Conservation (phyloP, 2,797 vertebrate genomes). For the Lerista edwardsae region DNA sequence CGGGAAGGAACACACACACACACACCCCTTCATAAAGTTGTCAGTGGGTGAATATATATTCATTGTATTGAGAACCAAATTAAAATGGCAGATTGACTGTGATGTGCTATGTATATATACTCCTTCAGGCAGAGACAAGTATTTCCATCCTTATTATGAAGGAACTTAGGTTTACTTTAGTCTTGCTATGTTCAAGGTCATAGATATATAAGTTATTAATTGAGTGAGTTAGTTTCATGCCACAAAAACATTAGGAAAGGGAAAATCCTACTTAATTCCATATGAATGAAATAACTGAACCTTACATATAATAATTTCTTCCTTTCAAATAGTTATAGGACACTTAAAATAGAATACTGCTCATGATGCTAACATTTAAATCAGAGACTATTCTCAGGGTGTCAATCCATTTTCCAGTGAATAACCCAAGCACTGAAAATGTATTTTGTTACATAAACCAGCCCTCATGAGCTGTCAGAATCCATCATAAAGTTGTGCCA, state of each 20-base stretch:
- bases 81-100: slow-evolving; percentile 1
- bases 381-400: not conserved
- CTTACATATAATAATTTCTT: too few species aligned
- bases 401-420: not conserved
- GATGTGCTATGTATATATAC: not conserved
- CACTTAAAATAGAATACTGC: not conserved
- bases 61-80: not conserved
- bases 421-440: not conserved
- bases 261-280: not conserved
- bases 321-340: not conserved
- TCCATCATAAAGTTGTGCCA: not conserved
- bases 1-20: not conserved
- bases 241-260: not conserved
- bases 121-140: not conserved
- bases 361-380: not conserved
- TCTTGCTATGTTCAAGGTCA: not conserved
- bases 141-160: not conserved
- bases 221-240: not conserved
- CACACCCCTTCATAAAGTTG: too few species aligned
- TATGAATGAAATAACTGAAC: not conserved
- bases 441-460: not conserved
- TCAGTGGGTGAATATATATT: not conserved
- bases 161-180: not conserved
- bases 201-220: not conserved
- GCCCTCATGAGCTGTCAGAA: not conserved